Evolutionary conservation across 1,140 invertebrate genomes (phyloP), one percentile per base, ranked within the genome.

Genomic region (Polypedilum pembai): DNA sequence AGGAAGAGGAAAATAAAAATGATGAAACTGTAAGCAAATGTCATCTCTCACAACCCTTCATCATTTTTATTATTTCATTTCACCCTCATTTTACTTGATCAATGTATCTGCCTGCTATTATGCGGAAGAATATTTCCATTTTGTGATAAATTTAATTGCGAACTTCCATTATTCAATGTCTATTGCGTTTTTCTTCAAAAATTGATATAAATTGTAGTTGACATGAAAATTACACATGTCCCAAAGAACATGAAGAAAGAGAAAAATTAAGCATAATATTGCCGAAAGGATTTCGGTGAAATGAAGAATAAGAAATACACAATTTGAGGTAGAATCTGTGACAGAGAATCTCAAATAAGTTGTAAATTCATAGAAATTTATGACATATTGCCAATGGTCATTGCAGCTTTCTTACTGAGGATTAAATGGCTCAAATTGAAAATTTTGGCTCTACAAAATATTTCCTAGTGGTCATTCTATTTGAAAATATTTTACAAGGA

Each of bases 161-260:
- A 56, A n/a, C 8, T 56, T 56, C 45, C 45, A 56, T 56, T 56
- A 56, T 56, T 15, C n/a, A n/a, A 4, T 56, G 24, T 33, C n/a
- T 56, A 15, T n/a, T 56, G 10, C n/a, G 45, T 56, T 56, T n/a
- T 56, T 15, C 45, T n/a, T 56, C 20, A 18, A 21, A 1, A 69
- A 7, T 69, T 69, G 65, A 69, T 69, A 69, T 69, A 18, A 8
- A 69, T 69, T 18, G 12, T 18, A 69, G 65, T 18, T 69, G 65
- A 69, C 65, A 69, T 69, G 65, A 69, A 69, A 69, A 69, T 69
- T 69, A 21, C 65, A 56, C n/a, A n/a, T 56, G 45, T 56, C 45
- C 45, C 12, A 69, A 69, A 69, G 17, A 69, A 20, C 17, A 69
- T 0, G 20, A 69, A 20, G 17, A 69, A 69, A 21, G 63, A 21